Base-by-base conservation (phyloP, 30 jellyfish, hydroid and myxozoan genomes). In the Turritopsis dohrnii region DNA sequence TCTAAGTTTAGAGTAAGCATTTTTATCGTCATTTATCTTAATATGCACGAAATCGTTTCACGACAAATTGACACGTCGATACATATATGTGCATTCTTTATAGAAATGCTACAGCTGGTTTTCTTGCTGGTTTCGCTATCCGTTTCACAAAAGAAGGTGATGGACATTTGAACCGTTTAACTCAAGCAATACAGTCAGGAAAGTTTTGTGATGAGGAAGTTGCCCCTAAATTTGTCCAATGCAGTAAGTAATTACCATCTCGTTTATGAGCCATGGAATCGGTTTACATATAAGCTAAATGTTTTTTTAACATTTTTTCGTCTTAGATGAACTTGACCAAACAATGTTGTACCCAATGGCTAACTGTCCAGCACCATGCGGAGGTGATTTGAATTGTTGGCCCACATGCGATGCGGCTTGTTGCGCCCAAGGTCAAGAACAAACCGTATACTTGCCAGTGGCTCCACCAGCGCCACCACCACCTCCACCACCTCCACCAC, bases 181-280 rank as follows among this genome's bases (percentile, higher is more conserved):
- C 97, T 53, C 96, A 91, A 80, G 96, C 96, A 7, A 89, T 91
- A 24, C 95, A 91, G 72, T 86, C 97, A 54, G 97, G 97, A 13
- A 91, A 91, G 75, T 84, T 87, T 65, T 94, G 97, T 29, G 95
- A 84, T 65, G 88, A 87, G 54, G 97, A 91, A 72, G 86, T 87
- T 73, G 96, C 96, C 72, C 97, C 97, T 18, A 91, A 88, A 85
- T 91, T 82, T 85, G 84, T 91, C 85, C 89, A 87, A 83, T 88
- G 95, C 90, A 74, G 97, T 91, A 79, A 84, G 97, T 91, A 69
- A 53, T 0, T 4, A 1, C 5, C 53, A 20, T 66, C 76, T 18
- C 24, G 28, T 22, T 18, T 7, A 29, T 23, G 74, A 1, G n/a
- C 28, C 77, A 79, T 22, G 0, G 18, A 19, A 7, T n/a, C 77